Conservation (phyloP, 2,797 vertebrate species). For the Artibeus lituratus region DNA sequence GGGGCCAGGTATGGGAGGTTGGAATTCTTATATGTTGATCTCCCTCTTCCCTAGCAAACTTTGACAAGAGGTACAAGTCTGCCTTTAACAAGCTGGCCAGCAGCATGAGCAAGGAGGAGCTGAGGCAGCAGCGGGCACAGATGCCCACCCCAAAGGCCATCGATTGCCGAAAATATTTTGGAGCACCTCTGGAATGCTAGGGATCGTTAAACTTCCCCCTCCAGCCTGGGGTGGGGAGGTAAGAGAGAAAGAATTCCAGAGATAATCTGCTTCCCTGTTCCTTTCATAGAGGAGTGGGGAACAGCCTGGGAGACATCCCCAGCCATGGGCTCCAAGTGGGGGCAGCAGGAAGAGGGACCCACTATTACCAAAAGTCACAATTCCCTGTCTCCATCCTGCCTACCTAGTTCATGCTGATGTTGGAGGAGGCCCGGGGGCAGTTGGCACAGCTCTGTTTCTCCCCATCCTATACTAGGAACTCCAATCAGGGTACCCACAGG, state of each 20-base stretch:
- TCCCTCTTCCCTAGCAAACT: conserved; percentile 81
- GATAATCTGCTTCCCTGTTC: not conserved
- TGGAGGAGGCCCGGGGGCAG: not conserved
- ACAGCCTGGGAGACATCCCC: not conserved
- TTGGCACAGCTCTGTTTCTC: not conserved
- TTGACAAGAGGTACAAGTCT: conserved; percentile 92
- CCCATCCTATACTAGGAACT: not conserved
- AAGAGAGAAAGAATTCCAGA: not conserved
- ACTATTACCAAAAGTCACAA: not conserved
- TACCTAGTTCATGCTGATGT: not conserved
- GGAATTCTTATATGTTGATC: not conserved
- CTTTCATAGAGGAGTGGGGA: not conserved
- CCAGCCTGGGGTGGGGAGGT: not conserved
- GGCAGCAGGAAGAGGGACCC: not conserved
- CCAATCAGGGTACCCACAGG: conserved; percentile 13
- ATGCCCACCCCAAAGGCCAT: conserved; percentile 90
- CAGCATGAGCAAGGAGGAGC: conserved; percentile 87
- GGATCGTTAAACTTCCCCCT: conserved; percentile 34
- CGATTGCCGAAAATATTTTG: conserved; percentile 93
- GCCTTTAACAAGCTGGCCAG: conserved; percentile 87
- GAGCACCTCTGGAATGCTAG: conserved; percentile 90
- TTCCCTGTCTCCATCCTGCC: not conserved
- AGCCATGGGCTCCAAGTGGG: not conserved
- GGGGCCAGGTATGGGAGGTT: not conserved
- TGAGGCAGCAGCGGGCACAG: conserved; percentile 86